phyloP scores from a whole-genome alignment of 2,888 invertebrate species.

The Idaea aversata region DNA sequence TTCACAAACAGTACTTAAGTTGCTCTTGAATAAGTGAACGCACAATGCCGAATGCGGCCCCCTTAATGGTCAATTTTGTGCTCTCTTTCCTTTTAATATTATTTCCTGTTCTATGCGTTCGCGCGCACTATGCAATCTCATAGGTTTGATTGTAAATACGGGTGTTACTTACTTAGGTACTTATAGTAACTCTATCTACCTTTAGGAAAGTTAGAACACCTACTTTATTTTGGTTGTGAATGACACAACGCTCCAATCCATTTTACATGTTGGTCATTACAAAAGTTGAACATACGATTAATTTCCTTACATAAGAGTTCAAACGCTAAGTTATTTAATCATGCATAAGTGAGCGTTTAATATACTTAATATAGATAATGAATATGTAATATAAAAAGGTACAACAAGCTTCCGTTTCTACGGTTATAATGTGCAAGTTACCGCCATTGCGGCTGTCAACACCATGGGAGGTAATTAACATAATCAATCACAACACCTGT shows the following conservation, averaged over 20 bases:
- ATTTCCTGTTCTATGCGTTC: too few relatives aligned
- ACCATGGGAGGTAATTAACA: conserved; percentile 28
- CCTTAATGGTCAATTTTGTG: too few relatives aligned
- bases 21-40: too few relatives aligned
- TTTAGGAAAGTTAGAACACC: too few relatives aligned
- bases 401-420: conserved; percentile 19
- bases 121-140: too few relatives aligned
- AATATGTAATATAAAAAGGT: neutral
- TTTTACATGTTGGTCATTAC: neutral
- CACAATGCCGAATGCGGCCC: too few relatives aligned
- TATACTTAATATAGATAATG: neutral
- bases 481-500: conserved; percentile 31
- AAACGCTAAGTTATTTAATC: neutral
- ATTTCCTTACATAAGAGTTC: neutral
- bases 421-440: conserved; percentile 22
- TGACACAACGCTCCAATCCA: neutral
- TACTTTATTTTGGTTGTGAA: too few relatives aligned
- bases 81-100: too few relatives aligned
- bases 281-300: neutral
- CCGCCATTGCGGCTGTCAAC: conserved; percentile 27
- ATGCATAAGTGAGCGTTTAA: neutral
- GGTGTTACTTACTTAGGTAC: too few relatives aligned
- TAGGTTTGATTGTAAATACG: too few relatives aligned
- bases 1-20: too few relatives aligned
- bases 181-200: too few relatives aligned